phyloP scores from a whole-genome alignment of 2,797 vertebrate species.

The Mus spretus region DNA sequence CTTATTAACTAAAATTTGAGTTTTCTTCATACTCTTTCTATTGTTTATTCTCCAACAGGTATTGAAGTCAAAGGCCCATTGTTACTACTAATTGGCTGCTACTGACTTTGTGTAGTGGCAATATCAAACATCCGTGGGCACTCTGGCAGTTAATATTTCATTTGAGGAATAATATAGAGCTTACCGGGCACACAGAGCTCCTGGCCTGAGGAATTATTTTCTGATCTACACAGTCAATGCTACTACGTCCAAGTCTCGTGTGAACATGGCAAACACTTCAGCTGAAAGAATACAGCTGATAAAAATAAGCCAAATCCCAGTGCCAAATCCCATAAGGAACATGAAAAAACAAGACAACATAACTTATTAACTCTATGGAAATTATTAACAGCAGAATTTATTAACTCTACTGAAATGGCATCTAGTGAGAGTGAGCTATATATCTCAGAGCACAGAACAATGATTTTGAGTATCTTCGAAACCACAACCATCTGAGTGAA shows the following conservation, averaged over 20 bases:
- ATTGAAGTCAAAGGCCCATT: background rate
- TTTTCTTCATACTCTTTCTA: background rate
- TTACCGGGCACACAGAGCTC: background rate
- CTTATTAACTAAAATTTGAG: background rate
- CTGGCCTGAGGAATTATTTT: slow-evolving; percentile 3
- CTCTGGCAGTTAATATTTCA: background rate
- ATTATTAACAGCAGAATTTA: slow-evolving; percentile 39
- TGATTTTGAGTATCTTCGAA: background rate
- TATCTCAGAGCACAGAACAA: background rate
- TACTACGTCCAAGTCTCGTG: background rate
- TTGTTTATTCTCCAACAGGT: background rate
- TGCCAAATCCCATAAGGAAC: background rate
- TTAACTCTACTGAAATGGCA: background rate
- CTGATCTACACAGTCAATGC: slow-evolving; percentile 2
- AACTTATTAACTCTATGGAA: slow-evolving; percentile 30
- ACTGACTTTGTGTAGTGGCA: background rate
- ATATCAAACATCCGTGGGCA: background rate
- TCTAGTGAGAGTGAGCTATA: background rate
- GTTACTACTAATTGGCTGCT: background rate
- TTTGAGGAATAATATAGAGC: background rate
- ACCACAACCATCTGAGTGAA: background rate
- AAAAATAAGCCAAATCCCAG: slow-evolving; percentile 21
- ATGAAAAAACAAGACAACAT: background rate
- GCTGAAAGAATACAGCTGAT: background rate
- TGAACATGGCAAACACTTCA: background rate